These are phyloP conservation scores for Cecidostiba fungosa DNA, from an alignment of 2,888 invertebrate species.

Conservation along the genomic window DNA sequence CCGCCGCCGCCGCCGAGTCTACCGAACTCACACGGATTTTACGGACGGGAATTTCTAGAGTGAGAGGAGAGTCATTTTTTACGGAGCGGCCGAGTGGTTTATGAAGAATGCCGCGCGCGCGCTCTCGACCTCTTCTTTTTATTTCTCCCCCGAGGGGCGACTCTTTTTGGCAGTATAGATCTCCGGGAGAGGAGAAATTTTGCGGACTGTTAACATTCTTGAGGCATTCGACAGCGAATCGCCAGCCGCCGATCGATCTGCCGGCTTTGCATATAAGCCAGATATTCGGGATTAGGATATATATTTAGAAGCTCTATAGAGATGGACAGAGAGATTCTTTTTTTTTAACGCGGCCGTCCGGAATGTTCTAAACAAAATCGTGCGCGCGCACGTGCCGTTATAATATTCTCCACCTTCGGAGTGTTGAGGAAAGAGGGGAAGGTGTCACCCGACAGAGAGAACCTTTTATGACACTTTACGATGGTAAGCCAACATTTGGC, in stretches of 20 bases:
- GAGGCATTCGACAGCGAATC: constrained; percentile 31
- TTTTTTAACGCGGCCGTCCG: neutral
- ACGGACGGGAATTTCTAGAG: constrained; percentile 34
- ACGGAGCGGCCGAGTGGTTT: constrained; percentile 36
- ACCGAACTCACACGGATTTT: constrained; percentile 25
- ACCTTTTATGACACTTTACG: constrained; percentile 1
- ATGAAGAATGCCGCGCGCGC: constrained; percentile 60
- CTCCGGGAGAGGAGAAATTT: constrained; percentile 24
- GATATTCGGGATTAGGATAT: constrained; percentile 26
- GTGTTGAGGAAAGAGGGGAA: neutral
- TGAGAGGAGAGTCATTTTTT: constrained; percentile 34
- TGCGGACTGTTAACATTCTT: constrained; percentile 46
- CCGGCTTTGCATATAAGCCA: constrained; percentile 5
- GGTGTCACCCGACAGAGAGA: neutral
- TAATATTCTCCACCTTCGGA: neutral
- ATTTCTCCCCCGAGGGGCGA: constrained; percentile 5
- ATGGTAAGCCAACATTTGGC: neutral
- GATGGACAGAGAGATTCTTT: neutral
- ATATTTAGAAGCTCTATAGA: neutral
- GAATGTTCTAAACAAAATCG: neutral
- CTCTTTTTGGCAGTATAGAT: constrained; percentile 21
- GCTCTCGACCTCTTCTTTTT: constrained; percentile 12
- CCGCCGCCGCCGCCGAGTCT: constrained; percentile 6
- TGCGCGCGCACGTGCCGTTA: neutral
- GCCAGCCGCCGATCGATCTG: neutral